These are phyloP conservation scores for Limonius californicus DNA, from an alignment of 1,140 invertebrate species.

Conservation along the genomic window DNA sequence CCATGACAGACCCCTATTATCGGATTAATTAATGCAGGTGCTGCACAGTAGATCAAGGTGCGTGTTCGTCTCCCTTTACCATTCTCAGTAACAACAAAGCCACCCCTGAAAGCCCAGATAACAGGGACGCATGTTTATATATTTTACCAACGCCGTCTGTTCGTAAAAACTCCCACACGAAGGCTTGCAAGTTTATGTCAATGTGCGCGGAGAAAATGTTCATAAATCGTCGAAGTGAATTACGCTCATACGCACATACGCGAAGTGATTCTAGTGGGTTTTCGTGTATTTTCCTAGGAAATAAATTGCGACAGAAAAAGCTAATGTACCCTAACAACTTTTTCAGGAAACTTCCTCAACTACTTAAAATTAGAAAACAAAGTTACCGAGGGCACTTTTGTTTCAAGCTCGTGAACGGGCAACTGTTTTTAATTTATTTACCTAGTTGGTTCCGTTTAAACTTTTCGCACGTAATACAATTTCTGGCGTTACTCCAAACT, in stretches of 20 bases:
- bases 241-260: too few species aligned
- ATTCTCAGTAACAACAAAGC: too few species aligned
- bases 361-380: conserved; percentile 14
- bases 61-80: background rate
- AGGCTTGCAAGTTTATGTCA: too few species aligned
- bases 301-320: conserved; percentile 13
- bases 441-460: conserved; percentile 5
- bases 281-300: conserved; percentile 1
- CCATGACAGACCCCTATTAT: conserved; percentile 29
- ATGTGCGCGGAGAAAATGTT: too few species aligned
- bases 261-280: background rate
- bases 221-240: too few species aligned
- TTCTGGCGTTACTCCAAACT: background rate
- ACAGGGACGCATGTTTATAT: too few species aligned
- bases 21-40: conserved; percentile 31
- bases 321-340: conserved; percentile 9
- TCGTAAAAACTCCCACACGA: too few species aligned
- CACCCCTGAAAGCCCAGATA: too few species aligned
- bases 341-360: conserved; percentile 1
- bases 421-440: conserved; percentile 15
- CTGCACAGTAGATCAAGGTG: conserved; percentile 10
- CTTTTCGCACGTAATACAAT: conserved; percentile 8
- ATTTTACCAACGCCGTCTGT: too few species aligned
- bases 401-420: conserved; percentile 4
- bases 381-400: conserved; percentile 9